A percentile compares a stretch with the other conserved stretches of the same genome.
These are phyloP conservation scores for Rhinolophus ferrumequinum DNA, from an alignment of 2,113 vertebrate species.

Conservation along the genomic window DNA sequence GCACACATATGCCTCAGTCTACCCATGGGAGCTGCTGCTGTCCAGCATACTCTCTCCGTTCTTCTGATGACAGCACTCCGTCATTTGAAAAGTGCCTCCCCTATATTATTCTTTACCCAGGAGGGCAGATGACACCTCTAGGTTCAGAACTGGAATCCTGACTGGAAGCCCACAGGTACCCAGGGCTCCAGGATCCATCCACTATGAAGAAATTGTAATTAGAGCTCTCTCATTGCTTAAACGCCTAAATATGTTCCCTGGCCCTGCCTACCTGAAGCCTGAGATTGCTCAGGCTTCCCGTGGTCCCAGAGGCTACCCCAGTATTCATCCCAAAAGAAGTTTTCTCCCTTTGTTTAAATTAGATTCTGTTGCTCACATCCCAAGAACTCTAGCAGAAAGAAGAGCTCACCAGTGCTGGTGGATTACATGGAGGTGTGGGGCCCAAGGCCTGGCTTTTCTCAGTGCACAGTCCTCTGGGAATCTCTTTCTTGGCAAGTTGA, in stretches of 20 bases:
- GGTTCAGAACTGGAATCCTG: not conserved
- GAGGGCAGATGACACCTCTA: not conserved
- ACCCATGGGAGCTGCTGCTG: fast-evolving
- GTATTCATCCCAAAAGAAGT: not conserved
- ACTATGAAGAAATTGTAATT: fast-evolving
- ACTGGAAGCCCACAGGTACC: fast-evolving
- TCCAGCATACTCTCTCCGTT: not conserved
- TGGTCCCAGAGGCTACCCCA: no score
- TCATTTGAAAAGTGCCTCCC: not conserved
- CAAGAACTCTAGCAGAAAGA: not conserved
- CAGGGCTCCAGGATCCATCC: not conserved
- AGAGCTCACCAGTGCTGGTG: not conserved
- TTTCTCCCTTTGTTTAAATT: not conserved
- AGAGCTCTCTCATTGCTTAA: not conserved
- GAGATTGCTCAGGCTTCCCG: not conserved
- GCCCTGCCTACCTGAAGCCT: fast-evolving
- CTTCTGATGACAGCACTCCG: not conserved
- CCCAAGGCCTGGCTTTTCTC: not conserved
- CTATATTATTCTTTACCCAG: not conserved
- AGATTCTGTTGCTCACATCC: not conserved
- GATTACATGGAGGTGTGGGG: fast-evolving
- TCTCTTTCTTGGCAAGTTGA: not conserved
- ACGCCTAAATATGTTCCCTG: no score
- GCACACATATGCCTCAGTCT: fast-evolving
- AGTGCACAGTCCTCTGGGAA: fast-evolving